phyloP scores from a whole-genome alignment of 1,140 invertebrate species.

The Patella vulgata region DNA sequence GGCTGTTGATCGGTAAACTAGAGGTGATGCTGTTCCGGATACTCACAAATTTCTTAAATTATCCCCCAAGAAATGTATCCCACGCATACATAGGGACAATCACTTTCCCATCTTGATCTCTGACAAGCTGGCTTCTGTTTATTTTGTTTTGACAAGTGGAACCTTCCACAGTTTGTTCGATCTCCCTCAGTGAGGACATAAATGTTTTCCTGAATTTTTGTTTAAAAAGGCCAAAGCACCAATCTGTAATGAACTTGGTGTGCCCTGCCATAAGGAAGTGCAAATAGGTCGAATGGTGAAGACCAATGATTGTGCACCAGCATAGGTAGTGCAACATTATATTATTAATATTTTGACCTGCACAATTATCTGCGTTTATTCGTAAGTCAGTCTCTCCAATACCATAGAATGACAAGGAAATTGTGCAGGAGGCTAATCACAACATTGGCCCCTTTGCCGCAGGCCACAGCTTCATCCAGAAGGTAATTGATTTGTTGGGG shows the following conservation, averaged over 20 bases:
- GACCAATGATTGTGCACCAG: constrained; percentile 15
- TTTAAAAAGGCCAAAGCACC: constrained; percentile 9
- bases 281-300: constrained; percentile 5
- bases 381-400: constrained; percentile 20
- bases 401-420: constrained; percentile 30
- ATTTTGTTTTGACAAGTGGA: background rate
- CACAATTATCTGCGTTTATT: constrained; percentile 28
- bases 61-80: background rate
- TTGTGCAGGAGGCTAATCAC: constrained; percentile 30
- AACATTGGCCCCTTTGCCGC: constrained; percentile 31
- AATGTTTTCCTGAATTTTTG: constrained; percentile 9
- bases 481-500: constrained; percentile 17
- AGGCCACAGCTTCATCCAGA: constrained; percentile 13
- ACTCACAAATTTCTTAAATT: constrained; percentile 1
- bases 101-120: constrained; percentile 5
- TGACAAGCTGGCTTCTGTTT: constrained; percentile 23
- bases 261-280: background rate
- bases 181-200: constrained; percentile 15
- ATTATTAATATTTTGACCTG: constrained; percentile 34
- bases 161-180: background rate
- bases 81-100: constrained; percentile 7
- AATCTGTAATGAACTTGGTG: background rate
- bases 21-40: background rate
- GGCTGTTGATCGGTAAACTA: background rate
- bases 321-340: constrained; percentile 9